Conservation (phyloP, 2,797 vertebrate genomes). For the Phylloscopus collybita region DNA sequence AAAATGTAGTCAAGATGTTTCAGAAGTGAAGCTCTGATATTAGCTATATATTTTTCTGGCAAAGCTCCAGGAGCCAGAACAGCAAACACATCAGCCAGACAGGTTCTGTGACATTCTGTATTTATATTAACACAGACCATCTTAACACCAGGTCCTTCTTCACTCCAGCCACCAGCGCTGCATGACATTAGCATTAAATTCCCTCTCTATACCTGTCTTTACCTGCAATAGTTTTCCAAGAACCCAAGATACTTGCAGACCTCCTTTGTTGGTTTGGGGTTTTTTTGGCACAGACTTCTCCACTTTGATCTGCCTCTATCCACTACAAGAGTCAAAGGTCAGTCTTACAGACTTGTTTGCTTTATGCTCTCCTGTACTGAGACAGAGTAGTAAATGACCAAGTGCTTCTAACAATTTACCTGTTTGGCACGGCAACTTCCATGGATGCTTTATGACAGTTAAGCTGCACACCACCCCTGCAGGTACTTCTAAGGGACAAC, state of each 20-base stretch:
- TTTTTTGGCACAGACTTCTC: background rate
- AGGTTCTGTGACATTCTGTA: slow-evolving; percentile 30
- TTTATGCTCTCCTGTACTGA: background rate
- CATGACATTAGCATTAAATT: background rate
- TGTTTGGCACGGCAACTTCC: rapidly evolving
- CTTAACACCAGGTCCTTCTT: background rate
- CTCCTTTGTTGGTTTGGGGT: background rate
- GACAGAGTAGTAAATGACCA: background rate
- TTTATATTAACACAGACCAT: background rate
- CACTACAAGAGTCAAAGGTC: background rate
- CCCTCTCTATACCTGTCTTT: background rate
- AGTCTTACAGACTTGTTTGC: background rate
- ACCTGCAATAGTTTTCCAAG: background rate
- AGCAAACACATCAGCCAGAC: background rate
- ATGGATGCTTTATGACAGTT: background rate
- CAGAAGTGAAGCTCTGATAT: background rate
- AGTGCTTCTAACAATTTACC: background rate
- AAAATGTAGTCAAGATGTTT: background rate
- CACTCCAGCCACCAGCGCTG: background rate
- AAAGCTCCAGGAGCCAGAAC: background rate
- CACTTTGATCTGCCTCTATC: background rate
- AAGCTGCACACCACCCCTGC: background rate
- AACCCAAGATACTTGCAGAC: background rate
- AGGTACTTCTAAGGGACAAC: background rate
- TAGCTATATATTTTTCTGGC: background rate